phyloP scores from a whole-genome alignment of 1,140 invertebrate species.

The Cherax quadricarinatus region DNA sequence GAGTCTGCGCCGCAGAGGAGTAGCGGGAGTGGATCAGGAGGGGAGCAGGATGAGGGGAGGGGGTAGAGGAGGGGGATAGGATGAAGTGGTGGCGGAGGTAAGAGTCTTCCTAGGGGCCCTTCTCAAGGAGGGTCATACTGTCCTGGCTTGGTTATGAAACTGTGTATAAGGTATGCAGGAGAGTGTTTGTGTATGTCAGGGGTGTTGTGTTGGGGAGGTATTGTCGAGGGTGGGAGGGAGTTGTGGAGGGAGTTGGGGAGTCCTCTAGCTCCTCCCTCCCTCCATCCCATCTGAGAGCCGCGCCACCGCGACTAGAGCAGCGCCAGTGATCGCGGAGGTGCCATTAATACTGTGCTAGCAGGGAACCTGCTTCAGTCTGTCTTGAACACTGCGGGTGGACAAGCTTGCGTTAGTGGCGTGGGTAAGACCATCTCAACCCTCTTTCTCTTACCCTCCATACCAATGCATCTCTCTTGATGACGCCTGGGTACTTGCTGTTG shows the following conservation, averaged over 20 bases:
- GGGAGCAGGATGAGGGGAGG: not conserved
- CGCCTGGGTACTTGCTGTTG: too few relatives aligned
- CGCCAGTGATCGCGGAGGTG: not conserved
- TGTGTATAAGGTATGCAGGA: not conserved
- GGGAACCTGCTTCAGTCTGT: not conserved
- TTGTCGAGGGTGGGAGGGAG: not conserved
- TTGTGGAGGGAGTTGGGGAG: not conserved
- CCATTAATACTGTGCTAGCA: not conserved
- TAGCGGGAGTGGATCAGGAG: not conserved
- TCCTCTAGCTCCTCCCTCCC: not conserved
- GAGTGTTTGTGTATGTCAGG: not conserved
- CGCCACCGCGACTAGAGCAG: not conserved
- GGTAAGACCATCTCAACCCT: not conserved
- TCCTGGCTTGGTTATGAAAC: not conserved
- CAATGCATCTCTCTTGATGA: not conserved
- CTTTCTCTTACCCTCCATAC: not conserved
- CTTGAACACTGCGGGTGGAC: not conserved
- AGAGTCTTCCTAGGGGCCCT: not conserved
- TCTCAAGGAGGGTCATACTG: not conserved
- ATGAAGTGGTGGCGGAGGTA: not conserved
- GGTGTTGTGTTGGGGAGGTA: not conserved
- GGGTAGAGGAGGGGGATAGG: not conserved
- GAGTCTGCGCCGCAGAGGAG: not conserved
- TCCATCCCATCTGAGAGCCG: not conserved
- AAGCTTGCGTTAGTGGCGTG: not conserved